Percentiles rank a stretch among this genome's conserved stretches.
Conservation (phyloP, 2,113 vertebrate species). For the Phyllopteryx taeniolatus region DNA sequence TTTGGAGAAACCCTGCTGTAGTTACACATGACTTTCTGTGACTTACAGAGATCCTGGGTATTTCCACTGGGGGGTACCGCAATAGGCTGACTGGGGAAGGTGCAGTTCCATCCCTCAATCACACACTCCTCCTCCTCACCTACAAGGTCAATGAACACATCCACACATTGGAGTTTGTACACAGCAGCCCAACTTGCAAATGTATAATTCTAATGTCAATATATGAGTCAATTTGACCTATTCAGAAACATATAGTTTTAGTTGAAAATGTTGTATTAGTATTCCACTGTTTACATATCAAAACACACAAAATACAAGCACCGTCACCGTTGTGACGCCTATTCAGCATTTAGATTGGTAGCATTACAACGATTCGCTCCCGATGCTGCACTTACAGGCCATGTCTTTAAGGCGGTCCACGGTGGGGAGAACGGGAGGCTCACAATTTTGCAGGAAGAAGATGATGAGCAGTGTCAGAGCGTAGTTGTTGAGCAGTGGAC, state of each 20-base stretch:
- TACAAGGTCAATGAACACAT: slow-evolving; percentile 35
- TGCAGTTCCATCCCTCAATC: slow-evolving; percentile 87
- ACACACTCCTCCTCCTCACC: slow-evolving; percentile 79
- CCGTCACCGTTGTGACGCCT: neutral
- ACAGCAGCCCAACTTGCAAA: neutral
- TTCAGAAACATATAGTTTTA: neutral
- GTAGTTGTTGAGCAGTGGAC: slow-evolving; percentile 88
- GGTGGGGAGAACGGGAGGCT: slow-evolving; percentile 79
- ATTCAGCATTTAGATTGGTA: neutral
- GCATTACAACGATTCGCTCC: neutral
- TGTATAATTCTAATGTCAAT: neutral
- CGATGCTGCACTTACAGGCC: slow-evolving; percentile 74
- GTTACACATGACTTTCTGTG: too few relatives aligned
- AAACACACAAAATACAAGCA: neutral
- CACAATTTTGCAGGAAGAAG: slow-evolving; percentile 86
- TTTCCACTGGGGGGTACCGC: slow-evolving; percentile 78
- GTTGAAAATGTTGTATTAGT: neutral
- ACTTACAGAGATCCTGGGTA: slow-evolving; percentile 80
- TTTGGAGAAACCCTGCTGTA: too few relatives aligned
- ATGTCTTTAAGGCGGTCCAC: slow-evolving; percentile 74
- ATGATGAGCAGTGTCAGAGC: slow-evolving; percentile 86
- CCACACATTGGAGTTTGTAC: neutral
- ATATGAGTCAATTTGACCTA: neutral
- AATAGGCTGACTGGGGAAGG: slow-evolving; percentile 79
- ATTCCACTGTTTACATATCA: neutral